Evolutionary conservation across 2,888 invertebrate genomes (phyloP), one percentile per base, ranked within the genome.

Genomic region (Rhamphomyia laevipes): DNA sequence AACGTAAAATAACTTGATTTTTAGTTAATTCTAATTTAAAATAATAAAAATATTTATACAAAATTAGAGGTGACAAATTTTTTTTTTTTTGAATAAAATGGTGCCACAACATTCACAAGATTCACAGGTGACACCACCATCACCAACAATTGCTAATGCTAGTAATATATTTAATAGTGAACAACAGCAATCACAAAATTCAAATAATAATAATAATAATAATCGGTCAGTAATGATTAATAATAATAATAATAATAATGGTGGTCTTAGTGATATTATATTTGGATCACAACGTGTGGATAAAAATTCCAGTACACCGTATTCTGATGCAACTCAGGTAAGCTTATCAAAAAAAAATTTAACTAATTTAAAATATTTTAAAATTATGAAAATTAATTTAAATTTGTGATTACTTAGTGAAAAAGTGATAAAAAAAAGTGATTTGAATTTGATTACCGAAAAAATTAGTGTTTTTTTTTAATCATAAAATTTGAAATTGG

Each of bases 271-370:
- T 10, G 38, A 58, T 50, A 52, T 83, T 57, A 77, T 86, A 65
- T 94, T 94, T 74, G 93, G 94, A 61, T 94, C 93, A 50, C 86
- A 89, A 70, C 78, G 85, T 63, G 86, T 95, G 71, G 85, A 87
- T 75, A 84, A 88, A 73, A 86, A 87, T 70, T 93, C 94, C 31
- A 77, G 83, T 48, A 96, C 95, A 52, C 96, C 96, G 52, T 97
- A 97, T 76, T 90, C 94, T 65, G 96, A 97, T 78, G 96, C 96
- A 55, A 97, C 96, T 62, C 88, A 90, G 88, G 91, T 91, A 77
- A 82, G 81, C 74, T 10, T 16, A 21, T 38, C 9, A 44, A 37
- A 11, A n/a, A n/a, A n/a, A 21, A 9, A 21, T 6, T 16, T 13
- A 21, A 15, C 18, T 12, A 35, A 35, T 16, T 38, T 38, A 15